These are phyloP conservation scores for Microdon myrmicae DNA, from an alignment of 2,888 invertebrate species.

Conservation along the genomic window DNA sequence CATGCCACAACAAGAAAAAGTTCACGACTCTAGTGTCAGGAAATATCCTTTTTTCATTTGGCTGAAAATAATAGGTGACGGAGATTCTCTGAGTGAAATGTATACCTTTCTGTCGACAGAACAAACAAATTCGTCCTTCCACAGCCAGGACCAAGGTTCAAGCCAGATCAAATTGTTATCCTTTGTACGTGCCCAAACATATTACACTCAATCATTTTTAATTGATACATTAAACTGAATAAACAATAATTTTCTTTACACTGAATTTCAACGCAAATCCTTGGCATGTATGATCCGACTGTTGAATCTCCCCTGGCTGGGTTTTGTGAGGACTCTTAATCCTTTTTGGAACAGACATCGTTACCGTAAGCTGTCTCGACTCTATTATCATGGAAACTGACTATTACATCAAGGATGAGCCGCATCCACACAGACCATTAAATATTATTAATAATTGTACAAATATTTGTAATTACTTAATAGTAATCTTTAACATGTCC, in stretches of 20 bases:
- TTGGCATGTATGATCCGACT: too few species aligned
- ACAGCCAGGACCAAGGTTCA: constrained; percentile 16
- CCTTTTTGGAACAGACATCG: constrained; percentile 10
- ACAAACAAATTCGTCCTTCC: constrained; percentile 17
- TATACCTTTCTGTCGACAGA: neutral
- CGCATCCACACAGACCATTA: constrained; percentile 18
- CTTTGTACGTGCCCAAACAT: constrained; percentile 64
- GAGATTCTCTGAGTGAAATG: constrained; percentile 12
- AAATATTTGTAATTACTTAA: constrained; percentile 50
- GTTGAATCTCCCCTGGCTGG: too few species aligned
- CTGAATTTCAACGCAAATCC: constrained; percentile 20
- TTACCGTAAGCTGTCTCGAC: constrained; percentile 22
- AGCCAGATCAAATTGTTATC: constrained; percentile 42
- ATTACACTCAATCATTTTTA: constrained; percentile 67
- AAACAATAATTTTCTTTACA: constrained; percentile 47
- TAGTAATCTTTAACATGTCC: constrained; percentile 46
- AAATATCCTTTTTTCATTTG: too few species aligned
- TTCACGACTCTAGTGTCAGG: too few species aligned
- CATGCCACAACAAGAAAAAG: constrained; percentile 7
- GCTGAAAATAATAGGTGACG: too few species aligned
- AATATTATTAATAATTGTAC: constrained; percentile 49
- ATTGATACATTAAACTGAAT: constrained; percentile 66
- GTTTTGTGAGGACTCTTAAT: constrained; percentile 5
- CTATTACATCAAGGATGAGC: constrained; percentile 32
- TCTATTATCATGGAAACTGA: constrained; percentile 43